Percentiles rank a stretch among this genome's conserved stretches.
phyloP scores from a whole-genome alignment of 2,888 invertebrate genomes.

The Heliconius cydno region DNA sequence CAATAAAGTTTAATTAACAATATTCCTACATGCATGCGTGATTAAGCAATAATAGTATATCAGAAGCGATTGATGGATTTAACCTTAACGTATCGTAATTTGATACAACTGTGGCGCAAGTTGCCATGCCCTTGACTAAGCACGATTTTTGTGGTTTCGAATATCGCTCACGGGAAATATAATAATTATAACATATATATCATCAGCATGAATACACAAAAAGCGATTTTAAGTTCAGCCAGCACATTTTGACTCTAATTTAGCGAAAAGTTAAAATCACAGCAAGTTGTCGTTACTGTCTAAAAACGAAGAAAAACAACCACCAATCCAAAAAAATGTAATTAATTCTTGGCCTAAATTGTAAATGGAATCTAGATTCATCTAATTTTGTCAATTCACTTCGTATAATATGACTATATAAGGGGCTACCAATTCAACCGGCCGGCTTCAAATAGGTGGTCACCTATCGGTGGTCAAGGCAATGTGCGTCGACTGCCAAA shows the following conservation, averaged over 20 bases:
- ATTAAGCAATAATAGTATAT: conserved; percentile 10
- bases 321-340: too few species aligned
- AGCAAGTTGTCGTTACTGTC: not conserved
- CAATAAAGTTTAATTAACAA: not conserved
- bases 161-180: too few species aligned
- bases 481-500: not conserved
- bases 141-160: too few species aligned
- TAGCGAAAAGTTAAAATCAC: not conserved
- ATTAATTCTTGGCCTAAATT: not conserved
- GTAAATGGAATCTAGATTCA: not conserved
- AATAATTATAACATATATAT: too few species aligned
- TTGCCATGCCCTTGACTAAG: conserved; percentile 1
- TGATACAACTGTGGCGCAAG: not conserved
- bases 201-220: too few species aligned
- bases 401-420: conserved; percentile 5
- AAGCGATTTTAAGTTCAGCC: not conserved
- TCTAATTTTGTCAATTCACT: too few species aligned
- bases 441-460: not conserved
- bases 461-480: conserved; percentile 9
- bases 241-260: not conserved
- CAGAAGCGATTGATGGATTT: not conserved
- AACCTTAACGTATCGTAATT: not conserved
- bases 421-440: not conserved
- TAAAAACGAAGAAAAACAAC: not conserved
- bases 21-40: not conserved